A percentile compares a stretch with the other conserved stretches of the same genome.
Conservation (phyloP, 2,113 vertebrate genomes). For the Leiothrix lutea region DNA sequence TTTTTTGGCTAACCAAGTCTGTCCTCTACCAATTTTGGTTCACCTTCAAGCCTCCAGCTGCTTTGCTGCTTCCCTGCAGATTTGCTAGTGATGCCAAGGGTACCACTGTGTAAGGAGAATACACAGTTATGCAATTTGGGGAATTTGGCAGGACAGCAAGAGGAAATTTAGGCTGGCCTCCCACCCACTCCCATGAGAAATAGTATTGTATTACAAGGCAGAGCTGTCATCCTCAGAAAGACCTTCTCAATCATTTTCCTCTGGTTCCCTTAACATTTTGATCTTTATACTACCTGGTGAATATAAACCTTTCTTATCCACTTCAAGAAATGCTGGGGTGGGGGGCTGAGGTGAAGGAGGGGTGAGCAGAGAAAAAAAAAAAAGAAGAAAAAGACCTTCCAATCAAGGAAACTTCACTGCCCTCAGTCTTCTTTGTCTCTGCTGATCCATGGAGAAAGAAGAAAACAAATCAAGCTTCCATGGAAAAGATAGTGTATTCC, state of each 20-base stretch:
- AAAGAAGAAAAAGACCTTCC: not conserved
- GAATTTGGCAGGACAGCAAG: conserved; percentile 57
- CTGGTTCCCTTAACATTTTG: not conserved
- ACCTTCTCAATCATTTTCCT: not conserved
- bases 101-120: conserved; percentile 64
- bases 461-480: not conserved
- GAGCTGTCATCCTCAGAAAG: conserved; percentile 27
- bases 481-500: not conserved
- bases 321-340: not conserved
- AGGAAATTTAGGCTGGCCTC: conserved; percentile 52
- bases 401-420: not conserved
- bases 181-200: conserved; percentile 51
- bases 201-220: conserved; percentile 32
- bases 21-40: conserved; percentile 40
- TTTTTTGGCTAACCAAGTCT: conserved; percentile 37
- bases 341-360: not conserved
- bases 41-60: conserved; percentile 52
- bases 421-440: not conserved
- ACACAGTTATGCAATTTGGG: conserved; percentile 59
- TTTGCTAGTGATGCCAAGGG: conserved; percentile 48
- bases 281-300: conserved; percentile 10
- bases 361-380: not conserved
- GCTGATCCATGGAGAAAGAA: not conserved
- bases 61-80: conserved; percentile 48
- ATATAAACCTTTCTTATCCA: not conserved